A percentile compares a stretch with the other conserved stretches of the same genome.
Conservation (phyloP, 30 jellyfish, hydroid and myxozoan species). For the Sanderia malayensis region DNA sequence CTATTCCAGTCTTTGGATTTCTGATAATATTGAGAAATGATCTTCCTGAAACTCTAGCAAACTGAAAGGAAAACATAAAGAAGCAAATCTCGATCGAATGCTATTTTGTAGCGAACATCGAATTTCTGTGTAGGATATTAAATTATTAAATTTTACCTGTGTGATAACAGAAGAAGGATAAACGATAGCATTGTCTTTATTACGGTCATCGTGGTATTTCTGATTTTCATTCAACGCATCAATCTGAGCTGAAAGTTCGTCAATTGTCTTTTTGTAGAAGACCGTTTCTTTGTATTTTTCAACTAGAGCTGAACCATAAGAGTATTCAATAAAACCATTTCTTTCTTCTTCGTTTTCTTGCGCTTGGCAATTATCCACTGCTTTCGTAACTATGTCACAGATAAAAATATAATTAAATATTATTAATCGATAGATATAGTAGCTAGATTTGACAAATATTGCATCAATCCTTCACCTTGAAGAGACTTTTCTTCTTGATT, state of each 20-base stretch:
- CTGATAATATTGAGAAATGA: conserved; percentile 22
- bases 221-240: conserved; percentile 26
- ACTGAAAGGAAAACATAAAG: conserved; percentile 16
- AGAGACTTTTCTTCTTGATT: conserved; percentile 39
- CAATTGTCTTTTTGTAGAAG: conserved; percentile 16
- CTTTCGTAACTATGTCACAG: conserved; percentile 30
- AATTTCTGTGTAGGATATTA: not conserved
- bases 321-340: conserved; percentile 5
- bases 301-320: conserved; percentile 33
- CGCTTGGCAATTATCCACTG: conserved; percentile 38
- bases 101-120: no score
- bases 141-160: conserved; percentile 31
- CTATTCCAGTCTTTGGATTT: conserved; percentile 54
- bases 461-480: no score
- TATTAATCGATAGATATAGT: no score
- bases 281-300: conserved; percentile 18
- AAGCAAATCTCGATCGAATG: no score
- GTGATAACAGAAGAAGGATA: conserved; percentile 52
- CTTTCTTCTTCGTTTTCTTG: conserved; percentile 17
- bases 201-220: not conserved
- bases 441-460: no score
- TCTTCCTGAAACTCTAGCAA: conserved; percentile 41
- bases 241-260: conserved; percentile 19
- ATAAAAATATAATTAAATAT: no score
- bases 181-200: not conserved